Conservation (phyloP, 2,888 invertebrate species). For the Ceriagrion tenellum region DNA sequence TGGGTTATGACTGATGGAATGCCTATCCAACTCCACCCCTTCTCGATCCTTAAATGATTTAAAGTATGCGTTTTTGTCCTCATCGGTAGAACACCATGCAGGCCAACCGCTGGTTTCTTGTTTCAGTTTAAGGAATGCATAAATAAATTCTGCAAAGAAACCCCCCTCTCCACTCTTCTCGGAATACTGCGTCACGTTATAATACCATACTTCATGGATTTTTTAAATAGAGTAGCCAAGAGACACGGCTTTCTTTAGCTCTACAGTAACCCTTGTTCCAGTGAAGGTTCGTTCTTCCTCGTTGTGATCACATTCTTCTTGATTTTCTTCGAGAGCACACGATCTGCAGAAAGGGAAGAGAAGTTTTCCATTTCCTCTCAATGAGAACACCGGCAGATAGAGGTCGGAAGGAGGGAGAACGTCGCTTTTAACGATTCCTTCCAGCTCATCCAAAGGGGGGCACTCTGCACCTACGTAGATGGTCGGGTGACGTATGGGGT, state of each 20-base stretch:
- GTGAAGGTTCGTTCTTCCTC: too few relatives aligned
- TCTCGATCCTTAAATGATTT: background rate
- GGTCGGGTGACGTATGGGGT: background rate
- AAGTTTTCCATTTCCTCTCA: too few relatives aligned
- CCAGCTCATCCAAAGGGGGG: background rate
- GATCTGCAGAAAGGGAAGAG: too few relatives aligned
- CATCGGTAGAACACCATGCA: slow-evolving; percentile 58
- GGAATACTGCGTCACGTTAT: too few relatives aligned
- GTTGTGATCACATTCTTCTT: too few relatives aligned
- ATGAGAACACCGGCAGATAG: background rate
- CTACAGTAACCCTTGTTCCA: too few relatives aligned
- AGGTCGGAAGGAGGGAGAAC: background rate
- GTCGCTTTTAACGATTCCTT: background rate
- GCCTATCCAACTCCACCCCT: too few relatives aligned
- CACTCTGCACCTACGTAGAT: slow-evolving; percentile 12
- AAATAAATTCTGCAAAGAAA: background rate
- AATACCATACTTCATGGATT: too few relatives aligned
- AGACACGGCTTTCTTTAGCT: too few relatives aligned
- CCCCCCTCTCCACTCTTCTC: background rate
- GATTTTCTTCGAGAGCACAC: too few relatives aligned
- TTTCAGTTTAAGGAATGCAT: background rate
- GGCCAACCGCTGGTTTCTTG: slow-evolving; percentile 68
- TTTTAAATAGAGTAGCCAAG: too few relatives aligned
- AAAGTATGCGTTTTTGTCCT: background rate
- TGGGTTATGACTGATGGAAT: too few relatives aligned